phyloP scores from a whole-genome alignment of 1,140 invertebrate species.

The Ctenoplectra terminalis region DNA sequence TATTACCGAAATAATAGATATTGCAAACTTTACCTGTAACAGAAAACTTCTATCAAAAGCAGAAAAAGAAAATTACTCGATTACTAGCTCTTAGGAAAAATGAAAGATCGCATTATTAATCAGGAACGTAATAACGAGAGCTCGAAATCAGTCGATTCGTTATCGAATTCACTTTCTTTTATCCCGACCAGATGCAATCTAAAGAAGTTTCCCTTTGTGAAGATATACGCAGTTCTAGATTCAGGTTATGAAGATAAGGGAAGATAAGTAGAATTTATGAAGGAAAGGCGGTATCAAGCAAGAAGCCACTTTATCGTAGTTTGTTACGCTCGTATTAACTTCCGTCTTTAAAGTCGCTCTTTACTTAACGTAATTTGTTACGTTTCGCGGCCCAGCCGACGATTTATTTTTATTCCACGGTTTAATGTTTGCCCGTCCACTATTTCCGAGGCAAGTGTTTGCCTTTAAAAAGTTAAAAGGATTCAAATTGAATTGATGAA shows the following conservation, averaged over 20 bases:
- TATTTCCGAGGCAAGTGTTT: neutral
- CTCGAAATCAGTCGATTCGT: neutral
- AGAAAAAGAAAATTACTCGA: too few species aligned
- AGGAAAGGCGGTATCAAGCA: constrained; percentile 12
- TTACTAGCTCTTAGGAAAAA: neutral
- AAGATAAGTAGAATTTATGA: constrained; percentile 40
- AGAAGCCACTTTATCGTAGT: constrained; percentile 42
- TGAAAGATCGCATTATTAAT: neutral
- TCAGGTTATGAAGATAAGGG: constrained; percentile 41
- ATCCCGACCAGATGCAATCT: neutral
- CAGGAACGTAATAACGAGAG: too few species aligned
- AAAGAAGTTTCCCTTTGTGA: constrained; percentile 22
- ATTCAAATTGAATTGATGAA: neutral
- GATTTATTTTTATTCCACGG: neutral
- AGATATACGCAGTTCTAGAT: constrained; percentile 1
- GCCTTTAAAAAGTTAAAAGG: neutral
- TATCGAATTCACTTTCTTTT: neutral
- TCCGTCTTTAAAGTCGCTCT: constrained; percentile 14
- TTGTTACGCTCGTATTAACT: constrained; percentile 46
- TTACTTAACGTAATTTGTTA: neutral
- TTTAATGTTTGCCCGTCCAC: neutral
- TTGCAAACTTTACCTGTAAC: too few species aligned
- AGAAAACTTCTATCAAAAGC: too few species aligned
- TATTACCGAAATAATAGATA: too few species aligned
- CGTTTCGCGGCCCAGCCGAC: neutral